These are phyloP conservation scores for Orgyia antiqua DNA, from an alignment of 2,888 invertebrate genomes.

Conservation along the genomic window DNA sequence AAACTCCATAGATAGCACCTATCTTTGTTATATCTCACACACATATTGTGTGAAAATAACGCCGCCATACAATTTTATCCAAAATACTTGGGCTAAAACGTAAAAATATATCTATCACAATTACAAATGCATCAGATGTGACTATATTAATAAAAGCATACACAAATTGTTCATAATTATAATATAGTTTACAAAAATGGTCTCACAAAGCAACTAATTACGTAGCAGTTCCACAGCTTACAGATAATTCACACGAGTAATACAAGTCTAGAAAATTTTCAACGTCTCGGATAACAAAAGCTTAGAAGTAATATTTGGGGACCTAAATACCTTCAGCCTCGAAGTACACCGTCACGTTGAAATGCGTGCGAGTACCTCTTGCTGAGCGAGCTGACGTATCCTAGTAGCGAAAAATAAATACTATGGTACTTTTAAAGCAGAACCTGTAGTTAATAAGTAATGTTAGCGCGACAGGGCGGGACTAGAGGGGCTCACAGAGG, in stretches of 20 bases:
- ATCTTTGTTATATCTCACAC: conserved; percentile 17
- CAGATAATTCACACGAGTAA: conserved; percentile 18
- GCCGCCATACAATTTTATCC: conserved; percentile 10
- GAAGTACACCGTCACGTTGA: conserved; percentile 2
- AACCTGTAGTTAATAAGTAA: conserved; percentile 45
- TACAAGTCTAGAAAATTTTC: conserved; percentile 23
- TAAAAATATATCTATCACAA: conserved; percentile 22
- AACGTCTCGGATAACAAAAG: conserved; percentile 14
- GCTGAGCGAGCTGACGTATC: conserved; percentile 12
- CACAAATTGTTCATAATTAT: conserved; percentile 22
- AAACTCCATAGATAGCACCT: conserved; percentile 24
- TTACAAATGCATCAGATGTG: conserved; percentile 24
- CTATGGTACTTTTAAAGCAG: conserved; percentile 67
- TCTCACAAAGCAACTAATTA: conserved; percentile 9
- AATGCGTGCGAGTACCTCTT: conserved; percentile 4
- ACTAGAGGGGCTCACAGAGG: conserved; percentile 35
- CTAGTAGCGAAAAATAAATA: conserved; percentile 49
- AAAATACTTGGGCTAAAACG: conserved; percentile 11
- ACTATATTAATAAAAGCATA: conserved; percentile 24
- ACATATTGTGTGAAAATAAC: conserved; percentile 9
- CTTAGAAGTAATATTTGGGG: conserved; percentile 20
- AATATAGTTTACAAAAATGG: conserved; percentile 14
- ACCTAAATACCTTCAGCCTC: conserved; percentile 14
- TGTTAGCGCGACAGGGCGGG: conserved; percentile 11
- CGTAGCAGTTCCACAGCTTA: conserved; percentile 10